These are phyloP conservation scores for Apeira syringaria DNA, from an alignment of 2,888 invertebrate genomes.

Conservation along the genomic window DNA sequence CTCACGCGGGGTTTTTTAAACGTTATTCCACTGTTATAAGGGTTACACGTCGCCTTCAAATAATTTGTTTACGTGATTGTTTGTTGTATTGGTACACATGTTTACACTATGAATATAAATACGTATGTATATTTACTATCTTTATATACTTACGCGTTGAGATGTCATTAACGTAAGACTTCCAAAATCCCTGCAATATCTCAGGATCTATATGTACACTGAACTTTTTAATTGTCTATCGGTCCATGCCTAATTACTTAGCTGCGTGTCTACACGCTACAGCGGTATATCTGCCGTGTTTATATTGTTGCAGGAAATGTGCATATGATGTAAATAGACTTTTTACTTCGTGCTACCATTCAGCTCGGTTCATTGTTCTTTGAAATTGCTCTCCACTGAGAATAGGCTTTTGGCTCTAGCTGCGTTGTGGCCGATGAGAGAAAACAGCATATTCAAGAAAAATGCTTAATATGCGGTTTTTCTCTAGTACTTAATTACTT, in stretches of 20 bases:
- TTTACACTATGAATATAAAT: too few species aligned
- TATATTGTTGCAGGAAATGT: constrained; percentile 62
- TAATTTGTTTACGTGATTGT: too few species aligned
- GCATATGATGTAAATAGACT: constrained; percentile 75
- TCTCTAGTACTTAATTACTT: too few species aligned
- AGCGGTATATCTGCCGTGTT: constrained; percentile 46
- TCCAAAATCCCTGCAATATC: neutral
- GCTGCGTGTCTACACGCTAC: constrained; percentile 48
- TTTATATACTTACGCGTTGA: too few species aligned
- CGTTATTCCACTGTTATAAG: neutral
- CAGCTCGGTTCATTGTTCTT: constrained; percentile 77
- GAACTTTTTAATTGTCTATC: constrained; percentile 30
- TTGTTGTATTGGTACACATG: too few species aligned
- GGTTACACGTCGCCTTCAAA: too few species aligned
- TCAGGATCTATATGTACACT: constrained; percentile 3
- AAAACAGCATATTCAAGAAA: too few species aligned
- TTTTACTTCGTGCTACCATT: constrained; percentile 74
- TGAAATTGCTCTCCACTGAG: constrained; percentile 74
- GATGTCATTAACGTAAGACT: too few species aligned
- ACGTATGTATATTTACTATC: too few species aligned
- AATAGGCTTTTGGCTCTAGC: constrained; percentile 66
- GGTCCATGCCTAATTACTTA: constrained; percentile 46
- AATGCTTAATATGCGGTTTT: too few species aligned
- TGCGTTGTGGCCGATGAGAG: constrained; percentile 54
- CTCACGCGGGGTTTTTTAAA: neutral